Conservation (phyloP, 1,140 invertebrate species). For the Pomacea maculata region DNA sequence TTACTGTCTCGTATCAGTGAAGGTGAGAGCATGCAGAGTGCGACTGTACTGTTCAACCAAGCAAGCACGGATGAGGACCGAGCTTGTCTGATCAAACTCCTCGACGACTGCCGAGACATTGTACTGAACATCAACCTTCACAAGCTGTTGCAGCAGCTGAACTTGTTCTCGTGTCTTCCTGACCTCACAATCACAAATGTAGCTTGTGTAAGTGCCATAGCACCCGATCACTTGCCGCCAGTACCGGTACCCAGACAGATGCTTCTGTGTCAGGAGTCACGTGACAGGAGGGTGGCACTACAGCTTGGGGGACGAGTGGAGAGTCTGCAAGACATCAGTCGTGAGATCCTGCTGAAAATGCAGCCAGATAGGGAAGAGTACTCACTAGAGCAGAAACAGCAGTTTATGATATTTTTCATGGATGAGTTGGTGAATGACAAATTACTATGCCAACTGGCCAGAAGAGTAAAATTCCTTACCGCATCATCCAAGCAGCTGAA, state of each 20-base stretch:
- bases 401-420: constrained; percentile 24
- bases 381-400: neutral
- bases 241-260: neutral
- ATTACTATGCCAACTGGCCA: neutral
- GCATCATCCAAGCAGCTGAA: neutral
- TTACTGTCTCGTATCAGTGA: neutral
- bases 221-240: constrained; percentile 6
- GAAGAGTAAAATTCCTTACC: constrained; percentile 11
- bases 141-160: constrained; percentile 8
- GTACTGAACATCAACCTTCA: neutral
- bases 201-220: neutral
- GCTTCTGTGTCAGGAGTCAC: neutral
- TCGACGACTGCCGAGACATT: neutral
- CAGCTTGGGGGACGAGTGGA: constrained; percentile 3
- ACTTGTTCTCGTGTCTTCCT: neutral
- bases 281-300: neutral
- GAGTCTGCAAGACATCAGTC: neutral
- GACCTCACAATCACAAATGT: neutral
- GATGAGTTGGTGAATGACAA: neutral
- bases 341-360: constrained; percentile 7
- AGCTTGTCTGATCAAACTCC: constrained; percentile 9
- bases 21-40: neutral
- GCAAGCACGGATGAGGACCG: neutral
- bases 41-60: constrained; percentile 1
- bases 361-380: neutral